phyloP scores from a whole-genome alignment of 2,797 vertebrate species.

The Danio tinwini region DNA sequence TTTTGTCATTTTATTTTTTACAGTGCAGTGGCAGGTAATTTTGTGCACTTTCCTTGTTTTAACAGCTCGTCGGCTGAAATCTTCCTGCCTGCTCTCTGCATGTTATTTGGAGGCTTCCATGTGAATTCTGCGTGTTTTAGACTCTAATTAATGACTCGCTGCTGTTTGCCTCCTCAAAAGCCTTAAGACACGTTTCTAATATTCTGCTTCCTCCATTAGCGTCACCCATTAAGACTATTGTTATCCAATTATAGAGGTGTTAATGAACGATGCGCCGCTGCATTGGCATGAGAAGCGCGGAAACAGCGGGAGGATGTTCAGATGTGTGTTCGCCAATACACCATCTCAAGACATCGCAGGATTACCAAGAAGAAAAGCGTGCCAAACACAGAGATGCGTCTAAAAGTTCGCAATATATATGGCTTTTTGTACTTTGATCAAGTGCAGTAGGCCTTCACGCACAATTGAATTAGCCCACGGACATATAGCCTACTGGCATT shows the following conservation, averaged over 20 bases:
- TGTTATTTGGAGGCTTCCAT: background rate
- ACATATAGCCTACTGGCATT: background rate
- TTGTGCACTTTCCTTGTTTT: too few relatives aligned
- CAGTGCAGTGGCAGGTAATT: background rate
- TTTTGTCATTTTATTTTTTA: too few relatives aligned
- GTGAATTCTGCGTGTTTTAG: background rate
- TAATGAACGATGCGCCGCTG: conserved; percentile 70
- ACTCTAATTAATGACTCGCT: conserved; percentile 4
- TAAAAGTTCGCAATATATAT: background rate
- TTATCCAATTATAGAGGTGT: conserved; percentile 80
- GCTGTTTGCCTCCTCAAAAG: conserved; percentile 19
- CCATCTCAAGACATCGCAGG: conserved; percentile 23
- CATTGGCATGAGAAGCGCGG: conserved; percentile 63
- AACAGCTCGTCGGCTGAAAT: background rate
- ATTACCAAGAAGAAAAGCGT: conserved; percentile 43
- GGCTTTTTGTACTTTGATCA: background rate
- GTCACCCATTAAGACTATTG: conserved; percentile 74
- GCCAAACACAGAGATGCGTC: conserved; percentile 1
- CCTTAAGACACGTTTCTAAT: conserved; percentile 56
- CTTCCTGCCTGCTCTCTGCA: background rate
- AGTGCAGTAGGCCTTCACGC: background rate
- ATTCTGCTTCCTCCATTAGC: conserved; percentile 77
- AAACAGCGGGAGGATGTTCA: conserved; percentile 61
- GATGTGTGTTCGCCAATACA: conserved; percentile 54
- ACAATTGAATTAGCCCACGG: too few relatives aligned